Evolutionary conservation across 2,113 vertebrate species (phyloP).

Genomic region (Dromiciops gliroides): DNA sequence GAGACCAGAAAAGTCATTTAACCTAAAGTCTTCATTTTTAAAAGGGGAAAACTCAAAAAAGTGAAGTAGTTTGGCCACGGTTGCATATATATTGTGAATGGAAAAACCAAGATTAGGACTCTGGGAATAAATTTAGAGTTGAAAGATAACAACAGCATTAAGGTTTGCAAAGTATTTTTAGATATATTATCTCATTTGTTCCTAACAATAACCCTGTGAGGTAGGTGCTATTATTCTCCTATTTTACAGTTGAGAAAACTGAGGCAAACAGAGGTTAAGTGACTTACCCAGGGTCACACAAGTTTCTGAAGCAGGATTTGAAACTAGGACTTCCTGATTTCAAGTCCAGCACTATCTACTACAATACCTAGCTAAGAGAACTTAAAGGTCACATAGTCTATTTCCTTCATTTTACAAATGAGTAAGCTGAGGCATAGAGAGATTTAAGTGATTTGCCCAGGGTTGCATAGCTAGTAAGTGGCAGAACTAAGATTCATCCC

Average conservation of each 20-base stretch:
- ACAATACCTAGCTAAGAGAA: background rate
- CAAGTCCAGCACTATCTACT: background rate
- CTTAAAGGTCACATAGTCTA: background rate
- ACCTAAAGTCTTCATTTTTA: background rate
- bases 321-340: background rate
- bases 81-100: background rate
- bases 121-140: background rate
- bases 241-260: background rate
- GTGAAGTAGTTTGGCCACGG: background rate
- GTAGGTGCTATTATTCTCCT: background rate
- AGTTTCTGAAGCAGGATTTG: background rate
- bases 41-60: background rate
- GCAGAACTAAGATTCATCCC: background rate
- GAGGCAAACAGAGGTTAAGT: background rate
- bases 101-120: background rate
- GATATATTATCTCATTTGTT: background rate
- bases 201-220: background rate
- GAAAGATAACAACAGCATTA: background rate
- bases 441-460: background rate
- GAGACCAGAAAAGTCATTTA: background rate
- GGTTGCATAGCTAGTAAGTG: background rate
- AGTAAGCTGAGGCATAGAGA: background rate
- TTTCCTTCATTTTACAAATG: background rate
- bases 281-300: background rate
- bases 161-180: background rate